A percentile compares a stretch with the other conserved stretches of the same genome.
Conservation (phyloP, 2,797 vertebrate species). For the Taenioides sp. region DNA sequence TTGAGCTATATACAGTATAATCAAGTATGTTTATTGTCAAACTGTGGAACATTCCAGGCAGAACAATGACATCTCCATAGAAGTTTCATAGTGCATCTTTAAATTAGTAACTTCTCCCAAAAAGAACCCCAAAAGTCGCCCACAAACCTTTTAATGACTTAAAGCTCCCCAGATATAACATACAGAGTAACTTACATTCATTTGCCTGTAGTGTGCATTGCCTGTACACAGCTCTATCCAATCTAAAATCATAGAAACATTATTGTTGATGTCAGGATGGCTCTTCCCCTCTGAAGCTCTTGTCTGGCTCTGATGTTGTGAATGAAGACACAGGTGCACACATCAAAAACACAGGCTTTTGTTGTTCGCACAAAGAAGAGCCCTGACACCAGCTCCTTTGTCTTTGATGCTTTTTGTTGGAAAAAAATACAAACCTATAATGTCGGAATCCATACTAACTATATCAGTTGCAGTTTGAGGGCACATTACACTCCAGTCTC, state of each 20-base stretch:
- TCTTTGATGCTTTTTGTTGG: slow-evolving; percentile 1
- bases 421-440: not conserved
- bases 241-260: not conserved
- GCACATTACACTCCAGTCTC: not conserved
- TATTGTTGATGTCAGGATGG: not conserved
- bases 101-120: not conserved
- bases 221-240: not conserved
- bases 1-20: too few relatives aligned
- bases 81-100: too few relatives aligned
- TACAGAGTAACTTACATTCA: not conserved
- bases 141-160: not conserved
- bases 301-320: slow-evolving; percentile 17
- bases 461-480: too few relatives aligned
- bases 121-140: not conserved
- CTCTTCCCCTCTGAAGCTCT: not conserved
- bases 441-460: not conserved
- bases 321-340: slow-evolving; percentile 45
- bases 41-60: too few relatives aligned
- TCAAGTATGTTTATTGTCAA: too few relatives aligned
- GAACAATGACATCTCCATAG: too few relatives aligned
- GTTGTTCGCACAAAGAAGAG: slow-evolving; percentile 23
- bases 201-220: not conserved
- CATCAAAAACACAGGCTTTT: slow-evolving; percentile 32
- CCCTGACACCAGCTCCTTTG: not conserved
- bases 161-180: not conserved